Evolutionary conservation across 2,888 invertebrate genomes (phyloP).

Genomic region (Balanococcus diminutus): DNA sequence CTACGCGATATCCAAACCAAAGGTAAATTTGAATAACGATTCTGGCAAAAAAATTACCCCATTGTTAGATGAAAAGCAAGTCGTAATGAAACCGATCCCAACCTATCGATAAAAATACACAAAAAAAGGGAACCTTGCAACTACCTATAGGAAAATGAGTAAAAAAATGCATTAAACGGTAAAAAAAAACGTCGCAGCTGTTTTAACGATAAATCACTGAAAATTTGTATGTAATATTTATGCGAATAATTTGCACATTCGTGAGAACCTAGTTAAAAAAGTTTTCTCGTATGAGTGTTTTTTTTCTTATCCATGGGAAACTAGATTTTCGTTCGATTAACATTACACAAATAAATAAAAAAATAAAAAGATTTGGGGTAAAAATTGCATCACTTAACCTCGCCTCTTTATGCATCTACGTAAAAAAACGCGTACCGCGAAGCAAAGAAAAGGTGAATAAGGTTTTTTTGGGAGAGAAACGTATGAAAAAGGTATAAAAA

Average conservation of each 20-base stretch:
- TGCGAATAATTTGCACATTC: slow-evolving; percentile 48
- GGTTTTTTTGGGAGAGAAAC: background rate
- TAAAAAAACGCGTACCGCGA: slow-evolving; percentile 12
- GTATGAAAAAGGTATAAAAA: slow-evolving; percentile 25
- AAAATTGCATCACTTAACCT: slow-evolving; percentile 46
- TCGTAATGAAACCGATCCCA: background rate
- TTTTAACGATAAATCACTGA: slow-evolving; percentile 28
- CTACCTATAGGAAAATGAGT: background rate
- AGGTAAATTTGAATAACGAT: slow-evolving; percentile 3
- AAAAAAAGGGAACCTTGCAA: background rate
- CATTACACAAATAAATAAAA: slow-evolving; percentile 36
- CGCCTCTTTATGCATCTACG: slow-evolving; percentile 6
- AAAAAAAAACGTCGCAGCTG: slow-evolving; percentile 25
- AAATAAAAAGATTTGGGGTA: slow-evolving; percentile 43
- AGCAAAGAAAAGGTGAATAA: slow-evolving; percentile 45
- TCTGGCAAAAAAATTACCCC: background rate
- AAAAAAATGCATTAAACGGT: slow-evolving; percentile 20
- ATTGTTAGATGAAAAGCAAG: slow-evolving; percentile 8
- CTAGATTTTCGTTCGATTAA: slow-evolving; percentile 25
- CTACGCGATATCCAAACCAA: background rate
- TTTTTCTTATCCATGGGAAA: slow-evolving; percentile 42
- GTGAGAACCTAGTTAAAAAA: slow-evolving; percentile 52
- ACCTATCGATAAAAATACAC: background rate
- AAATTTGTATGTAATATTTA: slow-evolving; percentile 13
- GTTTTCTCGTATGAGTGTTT: slow-evolving; percentile 35